Base-by-base conservation (phyloP, 2,888 invertebrate genomes). In the Barypeithes pellucidus region DNA sequence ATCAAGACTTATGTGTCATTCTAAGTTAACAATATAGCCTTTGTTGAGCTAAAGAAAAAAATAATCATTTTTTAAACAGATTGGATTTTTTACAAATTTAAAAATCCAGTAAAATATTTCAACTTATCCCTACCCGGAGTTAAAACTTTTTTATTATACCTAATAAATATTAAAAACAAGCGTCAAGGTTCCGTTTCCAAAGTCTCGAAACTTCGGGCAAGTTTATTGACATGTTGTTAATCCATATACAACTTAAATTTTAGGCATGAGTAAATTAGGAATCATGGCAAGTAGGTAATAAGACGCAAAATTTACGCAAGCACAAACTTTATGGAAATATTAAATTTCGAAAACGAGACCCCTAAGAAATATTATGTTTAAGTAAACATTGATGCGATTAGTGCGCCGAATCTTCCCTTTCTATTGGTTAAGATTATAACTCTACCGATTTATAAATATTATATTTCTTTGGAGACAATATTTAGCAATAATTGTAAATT, bases 201-300 rank as follows among this genome's bases (percentile, higher is more conserved):
- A n/a, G 24, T n/a, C n/a, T 3, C n/a, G 20, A 33, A 57, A 57
- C 18, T 18, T 18, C 8, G 36, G n/a, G 11, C 29, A 52, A 14
- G 16, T 16, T 52, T 57, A 57, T 57, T 57, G 16, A 16, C 33
- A 33, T 8, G 11, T 57, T 57, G 33, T 57, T 33, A 18, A 11
- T 18, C 11, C 54, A 57, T 57, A 57, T 16, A 57, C 54, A 57
- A 57, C 54, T 57, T 16, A 57, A 57, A 57, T 57, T 57, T 57
- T 5, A 50, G 12, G 24, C 33, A 33, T 33, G 29, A 33, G 16
- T 50, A 24, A 22, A 12, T 50, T 50, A 24, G 24, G 8, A 33
- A 57, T 57, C 33, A 33, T 36, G 33, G 33, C 54, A 57, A 57
- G 54, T 57, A 33, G 33, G 33, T 57, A 57, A 57, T 57, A 57